A percentile compares a stretch with the other conserved stretches of the same genome.
These are phyloP conservation scores for Seira ritae DNA, from an alignment of 2,888 invertebrate genomes.

Conservation along the genomic window DNA sequence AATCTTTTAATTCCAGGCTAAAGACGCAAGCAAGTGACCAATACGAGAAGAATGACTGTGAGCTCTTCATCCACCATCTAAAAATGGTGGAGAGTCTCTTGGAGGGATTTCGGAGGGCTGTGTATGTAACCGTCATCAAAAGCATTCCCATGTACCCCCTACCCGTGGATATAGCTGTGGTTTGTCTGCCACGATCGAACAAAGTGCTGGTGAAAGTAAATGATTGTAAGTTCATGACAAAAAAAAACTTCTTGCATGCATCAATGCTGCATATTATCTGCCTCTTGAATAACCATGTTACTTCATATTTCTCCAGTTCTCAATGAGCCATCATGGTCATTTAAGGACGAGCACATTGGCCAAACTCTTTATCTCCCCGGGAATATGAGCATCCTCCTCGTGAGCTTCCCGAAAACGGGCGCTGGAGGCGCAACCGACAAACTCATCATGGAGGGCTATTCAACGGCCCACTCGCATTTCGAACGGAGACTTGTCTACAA, in stretches of 20 bases:
- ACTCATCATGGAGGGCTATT: conserved; percentile 39
- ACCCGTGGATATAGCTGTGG: conserved; percentile 34
- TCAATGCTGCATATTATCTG: no score
- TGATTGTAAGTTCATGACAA: conserved; percentile 24
- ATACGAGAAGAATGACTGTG: conserved; percentile 33
- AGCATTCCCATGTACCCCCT: conserved; percentile 57
- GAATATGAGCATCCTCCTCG: conserved; percentile 64
- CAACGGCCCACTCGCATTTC: conserved; percentile 18
- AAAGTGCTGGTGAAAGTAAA: conserved; percentile 34
- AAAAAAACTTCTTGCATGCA: no score
- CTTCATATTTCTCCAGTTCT: conserved; percentile 1
- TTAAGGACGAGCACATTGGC: conserved; percentile 46
- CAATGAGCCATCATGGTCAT: conserved; percentile 33
- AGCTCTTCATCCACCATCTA: conserved; percentile 65
- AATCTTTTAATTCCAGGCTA: neutral
- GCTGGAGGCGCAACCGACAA: neutral
- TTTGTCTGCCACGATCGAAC: conserved; percentile 42
- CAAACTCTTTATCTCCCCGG: conserved; percentile 66
- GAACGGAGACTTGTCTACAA: conserved; percentile 12
- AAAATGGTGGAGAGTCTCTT: conserved; percentile 51
- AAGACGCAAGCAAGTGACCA: conserved; percentile 23
- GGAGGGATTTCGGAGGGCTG: conserved; percentile 58
- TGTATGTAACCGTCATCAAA: conserved; percentile 55
- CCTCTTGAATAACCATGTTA: no score
- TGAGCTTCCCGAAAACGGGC: conserved; percentile 36